Evolutionary conservation across 2,113 vertebrate species (phyloP).

Genomic region (Brachypodius melanocephalos): DNA sequence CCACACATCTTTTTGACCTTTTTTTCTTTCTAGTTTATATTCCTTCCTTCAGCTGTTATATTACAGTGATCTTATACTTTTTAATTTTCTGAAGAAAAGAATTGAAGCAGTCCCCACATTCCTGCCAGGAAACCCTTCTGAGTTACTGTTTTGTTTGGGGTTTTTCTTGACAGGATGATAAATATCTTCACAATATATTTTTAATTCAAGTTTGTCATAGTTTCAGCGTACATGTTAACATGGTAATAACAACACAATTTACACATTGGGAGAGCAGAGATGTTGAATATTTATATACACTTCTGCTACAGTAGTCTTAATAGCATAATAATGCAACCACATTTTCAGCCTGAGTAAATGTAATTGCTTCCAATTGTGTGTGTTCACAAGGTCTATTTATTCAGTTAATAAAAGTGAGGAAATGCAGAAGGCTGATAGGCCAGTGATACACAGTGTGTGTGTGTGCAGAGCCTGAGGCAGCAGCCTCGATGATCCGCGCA

Average conservation of each 20-base stretch:
- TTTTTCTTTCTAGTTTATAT: neutral
- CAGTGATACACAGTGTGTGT: neutral
- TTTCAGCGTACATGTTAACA: neutral
- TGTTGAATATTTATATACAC: neutral
- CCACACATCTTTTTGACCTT: neutral
- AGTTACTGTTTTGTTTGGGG: neutral
- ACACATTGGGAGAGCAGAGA: neutral
- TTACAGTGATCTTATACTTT: neutral
- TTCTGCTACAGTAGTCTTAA: neutral
- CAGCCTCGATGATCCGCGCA: fast-evolving
- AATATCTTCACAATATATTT: neutral
- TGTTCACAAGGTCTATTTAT: neutral
- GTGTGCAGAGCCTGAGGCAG: neutral
- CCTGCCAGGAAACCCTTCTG: neutral
- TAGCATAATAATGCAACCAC: neutral
- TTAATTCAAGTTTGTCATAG: neutral
- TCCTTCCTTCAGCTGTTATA: neutral
- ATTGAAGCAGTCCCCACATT: neutral
- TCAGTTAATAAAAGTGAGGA: neutral
- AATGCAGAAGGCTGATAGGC: neutral
- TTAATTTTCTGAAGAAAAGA: neutral
- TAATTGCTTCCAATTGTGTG: neutral
- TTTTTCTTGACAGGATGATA: neutral
- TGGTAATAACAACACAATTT: neutral
- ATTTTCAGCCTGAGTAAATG: neutral